phyloP scores from a whole-genome alignment of 2,888 invertebrate species.

The Endotricha flammealis region DNA sequence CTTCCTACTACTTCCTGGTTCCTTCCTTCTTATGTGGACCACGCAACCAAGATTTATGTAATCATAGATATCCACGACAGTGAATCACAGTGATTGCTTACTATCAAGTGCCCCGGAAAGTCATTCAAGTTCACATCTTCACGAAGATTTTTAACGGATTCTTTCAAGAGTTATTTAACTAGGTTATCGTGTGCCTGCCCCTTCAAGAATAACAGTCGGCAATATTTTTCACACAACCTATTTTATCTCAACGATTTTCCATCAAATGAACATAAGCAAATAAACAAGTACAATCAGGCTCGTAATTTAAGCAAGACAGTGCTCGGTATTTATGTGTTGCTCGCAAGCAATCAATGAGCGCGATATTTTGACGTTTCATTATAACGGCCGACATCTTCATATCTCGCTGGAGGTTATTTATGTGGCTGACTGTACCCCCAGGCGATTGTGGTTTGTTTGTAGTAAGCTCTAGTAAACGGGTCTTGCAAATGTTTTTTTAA shows the following conservation, averaged over 20 bases:
- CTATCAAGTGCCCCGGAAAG: too few relatives aligned
- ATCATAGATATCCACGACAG: too few relatives aligned
- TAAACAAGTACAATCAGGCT: conserved; percentile 30
- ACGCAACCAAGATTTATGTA: too few relatives aligned
- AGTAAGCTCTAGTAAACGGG: neutral
- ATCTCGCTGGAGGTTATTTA: conserved; percentile 60
- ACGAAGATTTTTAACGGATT: too few relatives aligned
- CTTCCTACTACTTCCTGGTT: too few relatives aligned
- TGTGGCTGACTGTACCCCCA: conserved; percentile 50
- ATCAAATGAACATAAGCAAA: conserved; percentile 16
- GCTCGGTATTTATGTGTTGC: conserved; percentile 21
- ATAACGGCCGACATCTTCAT: conserved; percentile 70
- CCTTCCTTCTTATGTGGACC: too few relatives aligned
- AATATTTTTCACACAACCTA: neutral
- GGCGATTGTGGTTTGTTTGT: conserved; percentile 23
- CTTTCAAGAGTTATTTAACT: too few relatives aligned
- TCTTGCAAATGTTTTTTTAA: neutral
- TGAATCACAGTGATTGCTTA: too few relatives aligned
- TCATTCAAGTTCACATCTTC: too few relatives aligned
- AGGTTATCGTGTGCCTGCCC: too few relatives aligned
- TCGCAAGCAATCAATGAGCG: conserved; percentile 52
- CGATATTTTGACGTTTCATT: conserved; percentile 73
- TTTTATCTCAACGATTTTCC: conserved; percentile 12
- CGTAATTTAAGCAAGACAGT: conserved; percentile 24
- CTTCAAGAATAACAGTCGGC: too few relatives aligned